These are phyloP conservation scores for Steromphala cineraria DNA, from an alignment of 2,888 invertebrate species.

Conservation along the genomic window DNA sequence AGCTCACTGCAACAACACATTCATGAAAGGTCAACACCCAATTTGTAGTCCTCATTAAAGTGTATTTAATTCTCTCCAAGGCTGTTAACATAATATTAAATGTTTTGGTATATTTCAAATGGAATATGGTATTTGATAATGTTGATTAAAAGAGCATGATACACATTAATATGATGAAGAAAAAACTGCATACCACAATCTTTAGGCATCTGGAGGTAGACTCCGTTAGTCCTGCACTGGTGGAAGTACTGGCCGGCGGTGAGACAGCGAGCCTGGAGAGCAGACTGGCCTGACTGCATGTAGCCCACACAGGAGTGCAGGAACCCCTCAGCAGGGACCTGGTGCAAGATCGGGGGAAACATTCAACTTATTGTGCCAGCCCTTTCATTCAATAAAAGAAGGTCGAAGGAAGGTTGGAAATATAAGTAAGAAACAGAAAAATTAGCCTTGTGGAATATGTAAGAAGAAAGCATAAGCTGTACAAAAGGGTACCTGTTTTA, in stretches of 20 bases:
- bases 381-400: too few species aligned
- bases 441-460: too few species aligned
- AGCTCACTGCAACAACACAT: conserved; percentile 24
- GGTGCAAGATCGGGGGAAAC: conserved; percentile 22
- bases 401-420: too few species aligned
- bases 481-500: too few species aligned
- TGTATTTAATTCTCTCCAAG: not conserved
- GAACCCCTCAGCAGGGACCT: conserved; percentile 77
- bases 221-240: conserved; percentile 80
- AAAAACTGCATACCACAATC: conserved; percentile 79
- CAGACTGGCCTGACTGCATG: conserved; percentile 51
- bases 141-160: too few species aligned
- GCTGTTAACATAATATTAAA: too few species aligned
- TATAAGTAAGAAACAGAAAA: too few species aligned
- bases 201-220: conserved; percentile 81
- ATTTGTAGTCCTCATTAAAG: not conserved
- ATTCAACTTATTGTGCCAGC: not conserved
- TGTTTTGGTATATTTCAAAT: too few species aligned
- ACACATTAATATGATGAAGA: not conserved
- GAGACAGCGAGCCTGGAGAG: conserved; percentile 79
- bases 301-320: conserved; percentile 86
- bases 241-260: conserved; percentile 85
- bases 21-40: not conserved
- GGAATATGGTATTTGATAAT: too few species aligned
- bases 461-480: too few species aligned